Evolutionary conservation across 2,113 vertebrate genomes (phyloP), one percentile per base, ranked within the genome.

Genomic region (Amblyornis subalaris): DNA sequence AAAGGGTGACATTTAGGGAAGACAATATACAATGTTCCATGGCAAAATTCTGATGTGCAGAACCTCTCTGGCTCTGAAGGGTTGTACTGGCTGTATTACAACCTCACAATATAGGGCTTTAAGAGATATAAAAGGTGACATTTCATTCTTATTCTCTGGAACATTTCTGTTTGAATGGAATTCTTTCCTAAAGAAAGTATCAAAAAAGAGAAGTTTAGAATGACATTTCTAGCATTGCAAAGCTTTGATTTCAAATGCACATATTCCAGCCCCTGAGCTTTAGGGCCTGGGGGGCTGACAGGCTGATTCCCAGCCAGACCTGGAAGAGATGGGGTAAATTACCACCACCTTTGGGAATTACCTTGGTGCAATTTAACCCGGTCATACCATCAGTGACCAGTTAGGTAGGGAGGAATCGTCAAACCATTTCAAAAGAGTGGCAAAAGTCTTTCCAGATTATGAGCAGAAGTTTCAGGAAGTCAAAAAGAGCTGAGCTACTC

Each of bases 81-180:
- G 9, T 5, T 75, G 54, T 26, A 9, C 38, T 33, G 60, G 6
- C 92, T 88, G 80, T 10, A 18, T 42, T 14, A 31, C 45, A 57
- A n/a, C 58, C 73, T 75, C 72, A 88, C 81, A 94, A 88, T 66
- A 36, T 35, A 24, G 31, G 47, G 25, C 54, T 92, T 67, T 38
- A 47, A 60, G 23, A 83, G 83, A 90, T 71, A 93, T 8, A 93
- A 95, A 85, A 31, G 95, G 36, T 93, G 65, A 86, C 24, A 82
- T 94, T 95, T 95, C 42, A 45, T 76, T 73, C 93, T 65, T 82
- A 82, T 76, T 73, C 57, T 16, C 69, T 38, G 38, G 48, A 93
- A 93, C 67, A 25, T 85, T 95, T 92, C 65, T 70, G 53, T 90
- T 86, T 90, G 79, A 95, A 94, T 51, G 71, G 62, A 85, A 94